Percentiles rank a stretch among this genome's conserved stretches.
phyloP scores from a whole-genome alignment of 2,797 vertebrate species.

The Lutjanus campechanus region DNA sequence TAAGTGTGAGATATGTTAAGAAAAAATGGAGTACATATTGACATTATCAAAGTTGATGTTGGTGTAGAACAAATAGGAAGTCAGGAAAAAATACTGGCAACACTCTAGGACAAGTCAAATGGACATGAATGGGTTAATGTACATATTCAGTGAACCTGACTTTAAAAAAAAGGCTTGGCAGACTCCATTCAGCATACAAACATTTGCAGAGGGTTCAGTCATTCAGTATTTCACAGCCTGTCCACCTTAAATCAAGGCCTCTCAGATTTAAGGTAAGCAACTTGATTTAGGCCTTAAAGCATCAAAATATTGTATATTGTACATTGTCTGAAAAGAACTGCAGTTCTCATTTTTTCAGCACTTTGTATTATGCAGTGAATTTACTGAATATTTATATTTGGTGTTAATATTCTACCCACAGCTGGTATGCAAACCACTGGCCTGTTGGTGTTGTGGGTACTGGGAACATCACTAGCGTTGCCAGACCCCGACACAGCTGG shows the following conservation, averaged over 20 bases:
- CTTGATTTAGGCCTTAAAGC: not conserved
- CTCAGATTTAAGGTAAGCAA: constrained; percentile 77
- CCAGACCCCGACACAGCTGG: constrained; percentile 74
- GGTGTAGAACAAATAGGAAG: not conserved
- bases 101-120: not conserved
- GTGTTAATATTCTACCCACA: constrained; percentile 54
- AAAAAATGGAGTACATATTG: not conserved
- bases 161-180: constrained; percentile 64
- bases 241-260: constrained; percentile 55
- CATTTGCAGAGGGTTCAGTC: constrained; percentile 74
- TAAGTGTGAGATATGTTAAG: not conserved
- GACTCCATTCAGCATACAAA: constrained; percentile 76
- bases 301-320: not conserved
- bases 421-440: constrained; percentile 82
- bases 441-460: constrained; percentile 79
- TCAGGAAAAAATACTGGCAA: not conserved
- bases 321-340: not conserved
- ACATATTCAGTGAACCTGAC: constrained; percentile 59
- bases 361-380: not conserved
- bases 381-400: not conserved
- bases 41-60: not conserved
- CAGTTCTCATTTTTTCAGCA: not conserved
- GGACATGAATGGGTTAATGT: constrained; percentile 85
- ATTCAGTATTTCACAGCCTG: constrained; percentile 71
- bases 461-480: constrained; percentile 80